Conservation (phyloP, 2,113 vertebrate genomes). For the Noturus placidus region DNA sequence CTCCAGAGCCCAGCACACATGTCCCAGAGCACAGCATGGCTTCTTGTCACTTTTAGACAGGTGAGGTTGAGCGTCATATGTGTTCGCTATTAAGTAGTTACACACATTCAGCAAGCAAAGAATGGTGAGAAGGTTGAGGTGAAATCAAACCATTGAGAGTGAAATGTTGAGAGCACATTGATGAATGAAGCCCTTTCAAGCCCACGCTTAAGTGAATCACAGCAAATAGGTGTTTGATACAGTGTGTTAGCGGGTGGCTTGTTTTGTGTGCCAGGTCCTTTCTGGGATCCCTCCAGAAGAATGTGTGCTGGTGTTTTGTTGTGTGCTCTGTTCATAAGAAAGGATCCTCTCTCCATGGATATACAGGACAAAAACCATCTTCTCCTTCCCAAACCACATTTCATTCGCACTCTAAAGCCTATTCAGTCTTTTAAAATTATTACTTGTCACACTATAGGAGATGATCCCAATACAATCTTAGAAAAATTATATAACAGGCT, state of each 20-base stretch:
- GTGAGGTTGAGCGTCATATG: not conserved
- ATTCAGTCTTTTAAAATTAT: not conserved
- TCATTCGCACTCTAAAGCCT: not conserved
- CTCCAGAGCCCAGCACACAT: not conserved
- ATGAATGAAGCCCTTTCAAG: slow-evolving; percentile 24
- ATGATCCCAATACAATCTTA: not conserved
- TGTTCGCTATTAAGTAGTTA: not conserved
- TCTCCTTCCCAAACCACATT: not conserved
- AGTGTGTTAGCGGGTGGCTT: slow-evolving; percentile 55
- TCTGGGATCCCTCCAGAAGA: slow-evolving; percentile 46
- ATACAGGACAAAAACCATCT: not conserved
- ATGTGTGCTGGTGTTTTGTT: slow-evolving; percentile 49
- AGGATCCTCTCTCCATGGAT: slow-evolving; percentile 45
- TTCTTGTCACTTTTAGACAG: not conserved
- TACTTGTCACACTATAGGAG: not conserved
- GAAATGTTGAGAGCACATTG: not conserved
- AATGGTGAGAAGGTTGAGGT: not conserved
- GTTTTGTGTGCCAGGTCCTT: slow-evolving; percentile 34
- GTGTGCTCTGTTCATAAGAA: slow-evolving; percentile 47
- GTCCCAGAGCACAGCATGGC: not conserved
- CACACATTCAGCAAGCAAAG: not conserved
- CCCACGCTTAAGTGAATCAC: slow-evolving; percentile 49
- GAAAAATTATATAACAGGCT: not conserved
- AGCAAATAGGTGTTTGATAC: slow-evolving; percentile 48
- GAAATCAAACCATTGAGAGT: not conserved